Evolutionary conservation across 2,888 invertebrate genomes (phyloP).

Genomic region (Myathropa florea): DNA sequence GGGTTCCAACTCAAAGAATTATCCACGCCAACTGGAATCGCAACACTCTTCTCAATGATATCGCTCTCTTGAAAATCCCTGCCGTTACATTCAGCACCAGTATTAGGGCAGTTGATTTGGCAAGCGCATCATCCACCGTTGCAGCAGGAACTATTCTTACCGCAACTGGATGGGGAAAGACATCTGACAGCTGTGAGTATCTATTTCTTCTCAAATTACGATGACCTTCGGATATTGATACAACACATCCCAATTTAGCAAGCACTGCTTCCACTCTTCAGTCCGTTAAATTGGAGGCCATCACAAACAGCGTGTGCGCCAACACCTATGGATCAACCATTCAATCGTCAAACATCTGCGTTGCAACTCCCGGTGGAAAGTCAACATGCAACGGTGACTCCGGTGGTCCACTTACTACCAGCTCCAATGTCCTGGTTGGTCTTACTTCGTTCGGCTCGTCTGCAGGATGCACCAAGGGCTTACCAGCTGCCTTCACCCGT

Average conservation of each 20-base stretch:
- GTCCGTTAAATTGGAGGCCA: constrained; percentile 72
- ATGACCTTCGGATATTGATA: not conserved
- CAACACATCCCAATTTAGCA: not conserved
- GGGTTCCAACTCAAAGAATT: not conserved
- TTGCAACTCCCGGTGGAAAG: constrained; percentile 40
- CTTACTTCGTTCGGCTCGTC: constrained; percentile 14
- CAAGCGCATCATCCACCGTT: not conserved
- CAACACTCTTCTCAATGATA: constrained; percentile 59
- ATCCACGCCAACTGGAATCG: constrained; percentile 55
- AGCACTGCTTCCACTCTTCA: constrained; percentile 65
- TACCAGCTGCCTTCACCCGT: constrained; percentile 72
- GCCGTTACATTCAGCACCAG: constrained; percentile 67
- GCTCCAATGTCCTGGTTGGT: constrained; percentile 12
- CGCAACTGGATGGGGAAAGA: constrained; percentile 7
- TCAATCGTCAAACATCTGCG: constrained; percentile 72
- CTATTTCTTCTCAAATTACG: not conserved
- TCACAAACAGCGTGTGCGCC: constrained; percentile 73
- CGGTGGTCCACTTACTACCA: constrained; percentile 32
- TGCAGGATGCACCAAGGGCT: not conserved
- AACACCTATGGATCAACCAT: constrained; percentile 69
- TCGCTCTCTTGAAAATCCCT: constrained; percentile 52
- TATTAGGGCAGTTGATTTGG: constrained; percentile 29
- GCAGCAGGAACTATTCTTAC: not conserved
- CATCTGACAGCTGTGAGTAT: not conserved
- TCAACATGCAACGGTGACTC: constrained; percentile 49